These are phyloP conservation scores for Archilochus colubris DNA, from an alignment of 2,113 vertebrate genomes.

Conservation along the genomic window DNA sequence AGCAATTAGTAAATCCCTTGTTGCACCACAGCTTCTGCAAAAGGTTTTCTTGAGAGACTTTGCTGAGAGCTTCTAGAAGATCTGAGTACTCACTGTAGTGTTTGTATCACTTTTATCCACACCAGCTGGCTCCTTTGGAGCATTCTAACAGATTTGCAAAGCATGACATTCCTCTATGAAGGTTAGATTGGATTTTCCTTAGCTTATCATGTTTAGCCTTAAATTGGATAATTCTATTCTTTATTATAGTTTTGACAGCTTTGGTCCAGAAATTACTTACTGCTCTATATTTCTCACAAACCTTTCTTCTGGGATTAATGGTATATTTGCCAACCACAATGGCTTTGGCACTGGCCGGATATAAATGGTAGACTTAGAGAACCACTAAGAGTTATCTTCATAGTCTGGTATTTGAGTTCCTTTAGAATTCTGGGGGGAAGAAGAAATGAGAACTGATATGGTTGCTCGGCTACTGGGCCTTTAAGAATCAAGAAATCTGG, in stretches of 20 bases:
- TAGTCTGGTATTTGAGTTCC: not conserved
- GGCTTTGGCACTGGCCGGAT: not conserved
- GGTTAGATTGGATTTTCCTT: not conserved
- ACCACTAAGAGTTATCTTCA: not conserved
- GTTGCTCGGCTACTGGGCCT: not conserved
- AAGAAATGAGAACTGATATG: not conserved
- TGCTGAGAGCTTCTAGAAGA: not conserved
- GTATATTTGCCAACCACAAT: not conserved
- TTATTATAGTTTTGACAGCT: not conserved
- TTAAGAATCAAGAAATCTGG: not conserved
- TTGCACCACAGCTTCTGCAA: not conserved
- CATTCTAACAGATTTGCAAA: not conserved
- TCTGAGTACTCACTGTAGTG: fast-evolving
- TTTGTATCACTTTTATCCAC: not conserved
- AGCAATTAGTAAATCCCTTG: not conserved
- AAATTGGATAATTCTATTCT: not conserved
- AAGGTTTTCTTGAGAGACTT: not conserved
- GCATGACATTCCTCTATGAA: not conserved
- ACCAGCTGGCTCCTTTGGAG: not conserved
- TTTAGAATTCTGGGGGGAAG: not conserved
- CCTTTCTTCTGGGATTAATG: not conserved
- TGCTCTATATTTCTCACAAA: not conserved
- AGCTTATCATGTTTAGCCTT: not conserved
- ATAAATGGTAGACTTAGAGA: not conserved
- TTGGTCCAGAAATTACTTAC: not conserved